Evolutionary conservation across 2,888 invertebrate species (phyloP).

Genomic region (Resseliella maxima): DNA sequence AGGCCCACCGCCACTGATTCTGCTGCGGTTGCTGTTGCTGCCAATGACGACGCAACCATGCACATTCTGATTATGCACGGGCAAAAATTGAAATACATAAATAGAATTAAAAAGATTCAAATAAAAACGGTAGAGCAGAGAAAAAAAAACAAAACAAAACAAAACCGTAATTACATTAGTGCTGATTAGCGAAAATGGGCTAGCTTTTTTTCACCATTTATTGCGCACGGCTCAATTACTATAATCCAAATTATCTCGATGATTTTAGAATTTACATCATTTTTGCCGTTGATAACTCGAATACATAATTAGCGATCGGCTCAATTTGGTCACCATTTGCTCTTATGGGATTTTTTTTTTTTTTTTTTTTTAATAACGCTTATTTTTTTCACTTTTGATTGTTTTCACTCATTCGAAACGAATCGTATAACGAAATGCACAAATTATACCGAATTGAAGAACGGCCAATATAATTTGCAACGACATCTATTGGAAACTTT

Average conservation of each 20-base stretch:
- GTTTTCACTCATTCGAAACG: too few relatives aligned
- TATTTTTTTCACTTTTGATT: too few relatives aligned
- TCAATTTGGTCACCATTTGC: too few relatives aligned
- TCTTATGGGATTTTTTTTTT: too few relatives aligned
- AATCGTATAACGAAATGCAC: too few relatives aligned
- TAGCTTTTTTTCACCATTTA: too few relatives aligned
- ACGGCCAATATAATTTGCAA: neutral
- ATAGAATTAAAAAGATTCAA: slow-evolving; percentile 13
- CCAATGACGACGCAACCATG: neutral
- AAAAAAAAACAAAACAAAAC: neutral
- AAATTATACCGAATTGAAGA: neutral
- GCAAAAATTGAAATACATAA: neutral
- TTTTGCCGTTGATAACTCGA: too few relatives aligned
- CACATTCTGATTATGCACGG: neutral
- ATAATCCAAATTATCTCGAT: neutral
- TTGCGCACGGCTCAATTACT: neutral
- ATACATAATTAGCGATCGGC: too few relatives aligned
- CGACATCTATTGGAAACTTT: slow-evolving; percentile 41
- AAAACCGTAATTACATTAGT: neutral
- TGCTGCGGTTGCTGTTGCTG: too few relatives aligned
- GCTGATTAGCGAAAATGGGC: slow-evolving; percentile 24
- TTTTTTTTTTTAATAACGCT: too few relatives aligned
- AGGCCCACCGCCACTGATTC: neutral
- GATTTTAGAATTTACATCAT: neutral
- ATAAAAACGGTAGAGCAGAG: neutral